Evolutionary conservation across 1,140 invertebrate genomes (phyloP).

Genomic region (Tenebrio molitor): DNA sequence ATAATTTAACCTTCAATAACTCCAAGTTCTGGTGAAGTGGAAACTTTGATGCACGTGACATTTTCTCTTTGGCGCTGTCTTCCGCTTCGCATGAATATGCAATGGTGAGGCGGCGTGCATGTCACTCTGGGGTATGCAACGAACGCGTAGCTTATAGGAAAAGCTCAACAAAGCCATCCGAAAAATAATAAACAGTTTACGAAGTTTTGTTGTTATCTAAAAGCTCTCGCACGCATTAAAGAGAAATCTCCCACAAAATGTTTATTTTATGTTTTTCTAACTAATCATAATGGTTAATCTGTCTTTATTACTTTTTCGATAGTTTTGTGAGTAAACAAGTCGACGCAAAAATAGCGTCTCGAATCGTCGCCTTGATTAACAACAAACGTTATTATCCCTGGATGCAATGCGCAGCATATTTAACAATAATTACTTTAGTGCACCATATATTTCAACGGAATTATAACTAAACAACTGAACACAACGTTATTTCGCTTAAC

Average conservation of each 20-base stretch:
- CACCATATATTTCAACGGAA: constrained; percentile 4
- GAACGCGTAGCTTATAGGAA: constrained; percentile 16
- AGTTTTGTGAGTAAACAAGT: constrained; percentile 37
- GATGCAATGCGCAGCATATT: constrained; percentile 23
- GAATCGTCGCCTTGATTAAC: constrained; percentile 8
- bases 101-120: constrained; percentile 1
- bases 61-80: constrained; percentile 31
- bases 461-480: constrained; percentile 18
- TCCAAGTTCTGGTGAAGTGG: constrained; percentile 15
- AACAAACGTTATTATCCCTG: constrained; percentile 11
- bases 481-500: constrained; percentile 20
- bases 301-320: constrained; percentile 46
- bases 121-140: not conserved
- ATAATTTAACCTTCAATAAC: constrained; percentile 11
- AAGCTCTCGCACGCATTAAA: constrained; percentile 24
- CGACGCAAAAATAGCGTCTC: constrained; percentile 4
- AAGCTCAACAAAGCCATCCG: constrained; percentile 22
- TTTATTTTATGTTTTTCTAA: constrained; percentile 39
- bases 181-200: constrained; percentile 41
- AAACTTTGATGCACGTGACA: constrained; percentile 43
- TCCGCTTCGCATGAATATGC: constrained; percentile 37
- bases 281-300: constrained; percentile 45
- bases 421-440: constrained; percentile 4
- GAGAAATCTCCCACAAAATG: constrained; percentile 9
- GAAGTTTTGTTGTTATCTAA: constrained; percentile 9